Conservation (phyloP, 2,797 vertebrate genomes). For the Picus viridis region DNA sequence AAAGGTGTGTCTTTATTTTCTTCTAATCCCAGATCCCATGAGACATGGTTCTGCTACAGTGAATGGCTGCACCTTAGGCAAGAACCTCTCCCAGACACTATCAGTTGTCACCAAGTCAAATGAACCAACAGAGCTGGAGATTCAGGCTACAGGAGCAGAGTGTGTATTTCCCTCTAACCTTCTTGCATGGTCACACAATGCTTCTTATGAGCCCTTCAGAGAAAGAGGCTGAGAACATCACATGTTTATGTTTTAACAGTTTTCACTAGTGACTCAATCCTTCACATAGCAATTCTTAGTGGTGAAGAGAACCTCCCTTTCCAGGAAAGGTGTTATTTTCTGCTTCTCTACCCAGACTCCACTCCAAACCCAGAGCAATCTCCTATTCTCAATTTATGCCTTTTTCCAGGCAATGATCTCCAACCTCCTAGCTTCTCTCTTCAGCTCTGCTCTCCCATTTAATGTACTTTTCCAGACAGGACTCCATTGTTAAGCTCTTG, state of each 20-base stretch:
- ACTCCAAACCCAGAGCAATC: not conserved
- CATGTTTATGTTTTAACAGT: not conserved
- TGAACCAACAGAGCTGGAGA: constrained; percentile 22
- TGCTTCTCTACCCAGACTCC: not conserved
- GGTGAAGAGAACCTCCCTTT: not conserved
- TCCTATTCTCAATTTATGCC: not conserved
- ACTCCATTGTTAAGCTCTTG: not conserved
- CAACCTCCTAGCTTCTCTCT: not conserved
- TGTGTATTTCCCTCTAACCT: not conserved
- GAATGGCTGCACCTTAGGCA: constrained; percentile 23
- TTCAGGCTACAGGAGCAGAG: constrained; percentile 22
- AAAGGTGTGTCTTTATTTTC: constrained; percentile 11
- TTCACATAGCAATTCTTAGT: not conserved
- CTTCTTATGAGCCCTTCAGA: not conserved
- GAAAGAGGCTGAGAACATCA: not conserved
- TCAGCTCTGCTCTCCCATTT: not conserved
- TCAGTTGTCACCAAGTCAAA: constrained; percentile 44
- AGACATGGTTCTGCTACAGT: not conserved
- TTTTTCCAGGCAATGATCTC: not conserved
- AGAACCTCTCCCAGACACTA: constrained; percentile 11
- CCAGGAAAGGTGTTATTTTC: constrained; percentile 4
- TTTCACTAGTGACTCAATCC: not conserved
- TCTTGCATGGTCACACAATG: not conserved
- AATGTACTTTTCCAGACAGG: not conserved
- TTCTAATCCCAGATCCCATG: not conserved